Conservation (phyloP, 2,797 vertebrate genomes). For the Cheirogaleus major region DNA sequence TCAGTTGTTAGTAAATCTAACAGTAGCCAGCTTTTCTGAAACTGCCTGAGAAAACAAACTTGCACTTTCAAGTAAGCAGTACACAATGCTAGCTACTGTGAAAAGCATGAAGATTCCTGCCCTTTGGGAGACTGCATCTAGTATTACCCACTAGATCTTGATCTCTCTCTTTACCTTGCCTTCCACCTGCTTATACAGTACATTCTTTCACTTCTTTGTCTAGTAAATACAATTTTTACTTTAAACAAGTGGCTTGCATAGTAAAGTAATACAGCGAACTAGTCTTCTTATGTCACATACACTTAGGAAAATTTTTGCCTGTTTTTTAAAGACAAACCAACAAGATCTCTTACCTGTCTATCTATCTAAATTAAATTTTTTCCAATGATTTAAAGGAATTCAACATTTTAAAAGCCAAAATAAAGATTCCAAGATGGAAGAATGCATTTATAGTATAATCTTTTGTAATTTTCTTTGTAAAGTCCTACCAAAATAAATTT, state of each 20-base stretch:
- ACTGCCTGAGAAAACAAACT: neutral
- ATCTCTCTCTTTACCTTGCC: neutral
- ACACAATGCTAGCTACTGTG: accelerated
- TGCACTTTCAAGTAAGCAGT: neutral
- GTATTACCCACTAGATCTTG: no score
- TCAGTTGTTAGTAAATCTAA: neutral
- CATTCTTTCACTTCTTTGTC: neutral
- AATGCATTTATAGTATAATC: neutral
- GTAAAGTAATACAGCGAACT: neutral
- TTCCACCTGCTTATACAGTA: neutral
- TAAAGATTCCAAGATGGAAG: neutral
- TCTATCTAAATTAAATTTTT: neutral
- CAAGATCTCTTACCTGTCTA: neutral
- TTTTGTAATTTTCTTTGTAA: conserved; percentile 52
- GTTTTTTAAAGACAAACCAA: conserved; percentile 12
- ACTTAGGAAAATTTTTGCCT: neutral
- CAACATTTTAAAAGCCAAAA: conserved; percentile 20
- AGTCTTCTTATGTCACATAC: neutral
- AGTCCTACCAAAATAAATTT: neutral
- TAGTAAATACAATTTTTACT: neutral
- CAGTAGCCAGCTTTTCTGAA: neutral
- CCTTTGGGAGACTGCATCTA: neutral
- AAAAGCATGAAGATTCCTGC: neutral
- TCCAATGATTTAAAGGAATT: neutral
- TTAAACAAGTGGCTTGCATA: neutral